Conservation (phyloP, 2,888 invertebrate species). For the Anorthoa munda region DNA sequence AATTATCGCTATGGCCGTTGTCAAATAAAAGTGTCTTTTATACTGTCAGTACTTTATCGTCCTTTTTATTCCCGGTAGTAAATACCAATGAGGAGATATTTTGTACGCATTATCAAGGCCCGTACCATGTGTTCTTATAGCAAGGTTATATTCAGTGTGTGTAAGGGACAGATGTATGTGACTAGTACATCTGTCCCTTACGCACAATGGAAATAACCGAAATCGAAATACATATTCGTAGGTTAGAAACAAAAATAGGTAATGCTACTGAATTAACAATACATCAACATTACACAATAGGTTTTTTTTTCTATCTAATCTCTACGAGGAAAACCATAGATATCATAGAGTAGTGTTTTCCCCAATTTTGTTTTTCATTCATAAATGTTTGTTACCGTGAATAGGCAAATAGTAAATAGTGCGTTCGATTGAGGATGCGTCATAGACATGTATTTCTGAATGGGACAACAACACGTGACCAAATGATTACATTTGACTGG, state of each 20-base stretch:
- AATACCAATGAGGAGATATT: background rate
- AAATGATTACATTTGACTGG: background rate
- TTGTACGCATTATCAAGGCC: background rate
- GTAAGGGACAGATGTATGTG: too few species aligned
- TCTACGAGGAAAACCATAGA: constrained; percentile 4
- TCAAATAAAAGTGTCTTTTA: too few species aligned
- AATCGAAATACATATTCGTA: too few species aligned
- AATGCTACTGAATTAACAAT: too few species aligned
- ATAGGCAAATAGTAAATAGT: background rate
- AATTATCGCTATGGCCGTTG: too few species aligned
- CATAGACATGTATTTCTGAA: background rate
- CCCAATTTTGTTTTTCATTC: background rate
- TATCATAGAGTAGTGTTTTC: background rate
- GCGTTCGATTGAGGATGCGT: background rate
- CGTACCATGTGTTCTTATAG: too few species aligned
- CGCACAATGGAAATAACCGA: too few species aligned
- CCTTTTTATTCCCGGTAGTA: background rate
- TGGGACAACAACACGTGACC: background rate
- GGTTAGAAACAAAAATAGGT: too few species aligned
- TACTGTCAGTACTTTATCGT: background rate
- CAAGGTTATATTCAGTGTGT: too few species aligned
- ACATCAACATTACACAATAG: background rate
- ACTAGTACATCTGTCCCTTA: too few species aligned
- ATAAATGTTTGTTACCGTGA: background rate
- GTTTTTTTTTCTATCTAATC: background rate